phyloP scores from a whole-genome alignment of 2,888 invertebrate species.

The Chrysopilus asiliformis region DNA sequence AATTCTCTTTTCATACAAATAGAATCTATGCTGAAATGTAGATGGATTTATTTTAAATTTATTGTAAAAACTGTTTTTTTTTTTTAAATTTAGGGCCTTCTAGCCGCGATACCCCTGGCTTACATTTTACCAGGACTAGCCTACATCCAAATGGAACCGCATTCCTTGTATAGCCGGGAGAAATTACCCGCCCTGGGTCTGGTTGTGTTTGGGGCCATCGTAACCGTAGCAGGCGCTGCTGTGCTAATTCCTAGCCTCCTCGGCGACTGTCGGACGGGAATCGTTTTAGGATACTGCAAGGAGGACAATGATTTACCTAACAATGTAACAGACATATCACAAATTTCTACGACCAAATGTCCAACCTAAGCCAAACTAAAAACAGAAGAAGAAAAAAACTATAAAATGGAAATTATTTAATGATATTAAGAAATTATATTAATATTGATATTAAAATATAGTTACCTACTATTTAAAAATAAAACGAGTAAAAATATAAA shows the following conservation, averaged over 20 bases:
- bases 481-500: too few relatives aligned
- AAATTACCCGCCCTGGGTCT: conserved; percentile 60
- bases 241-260: conserved; percentile 31
- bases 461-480: too few relatives aligned
- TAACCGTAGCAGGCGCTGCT: conserved; percentile 32
- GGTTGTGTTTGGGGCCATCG: conserved; percentile 48
- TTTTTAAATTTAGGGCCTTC: too few relatives aligned
- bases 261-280: conserved; percentile 34
- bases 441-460: too few relatives aligned
- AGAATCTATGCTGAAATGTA: too few relatives aligned
- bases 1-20: too few relatives aligned
- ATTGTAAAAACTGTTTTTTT: too few relatives aligned
- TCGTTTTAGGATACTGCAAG: conserved; percentile 34
- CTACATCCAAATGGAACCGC: conserved; percentile 61
- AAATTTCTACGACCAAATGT: conserved; percentile 5
- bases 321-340: conserved; percentile 8
- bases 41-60: too few relatives aligned
- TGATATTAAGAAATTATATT: too few relatives aligned
- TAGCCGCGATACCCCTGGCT: conserved; percentile 71
- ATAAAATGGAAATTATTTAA: too few relatives aligned
- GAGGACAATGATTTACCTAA: conserved; percentile 5
- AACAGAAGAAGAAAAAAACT: too few relatives aligned
- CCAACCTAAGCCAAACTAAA: conserved; percentile 4
- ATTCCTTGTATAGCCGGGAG: conserved; percentile 47
- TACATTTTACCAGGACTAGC: conserved; percentile 69